A percentile compares a stretch with the other conserved stretches of the same genome.
These are phyloP conservation scores for Tanytarsus gracilentus DNA, from an alignment of 2,888 invertebrate genomes.

Conservation along the genomic window DNA sequence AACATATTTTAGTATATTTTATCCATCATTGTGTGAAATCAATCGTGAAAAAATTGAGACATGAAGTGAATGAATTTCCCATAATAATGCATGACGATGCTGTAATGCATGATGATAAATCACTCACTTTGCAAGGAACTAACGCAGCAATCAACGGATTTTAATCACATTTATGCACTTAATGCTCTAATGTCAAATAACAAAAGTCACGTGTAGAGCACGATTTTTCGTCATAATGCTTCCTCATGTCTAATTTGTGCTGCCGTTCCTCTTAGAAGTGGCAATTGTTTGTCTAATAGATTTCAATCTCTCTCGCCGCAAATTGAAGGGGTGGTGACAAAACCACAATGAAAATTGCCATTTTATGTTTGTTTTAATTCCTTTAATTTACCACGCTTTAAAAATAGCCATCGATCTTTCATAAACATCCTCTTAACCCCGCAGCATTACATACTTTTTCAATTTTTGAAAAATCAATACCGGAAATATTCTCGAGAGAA, in stretches of 20 bases:
- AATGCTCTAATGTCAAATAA: slow-evolving; percentile 9
- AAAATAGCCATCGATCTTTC: slow-evolving; percentile 10
- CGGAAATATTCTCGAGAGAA: not conserved
- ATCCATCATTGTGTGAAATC: too few species aligned
- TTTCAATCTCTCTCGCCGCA: too few species aligned
- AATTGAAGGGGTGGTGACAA: slow-evolving; percentile 2
- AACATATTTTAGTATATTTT: too few species aligned
- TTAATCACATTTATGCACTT: slow-evolving; percentile 3
- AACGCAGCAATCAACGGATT: not conserved
- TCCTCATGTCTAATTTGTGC: slow-evolving; percentile 27
- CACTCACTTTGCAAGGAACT: too few species aligned
- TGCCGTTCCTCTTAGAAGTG: slow-evolving; percentile 16
- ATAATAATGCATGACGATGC: too few species aligned
- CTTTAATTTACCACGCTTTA: not conserved
- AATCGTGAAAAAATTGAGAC: too few species aligned
- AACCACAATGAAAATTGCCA: slow-evolving; percentile 14
- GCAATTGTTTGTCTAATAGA: slow-evolving; percentile 21
- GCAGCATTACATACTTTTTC: not conserved
- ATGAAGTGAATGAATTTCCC: too few species aligned
- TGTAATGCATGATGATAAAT: too few species aligned
- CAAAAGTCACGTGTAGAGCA: slow-evolving; percentile 15
- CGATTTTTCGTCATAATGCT: not conserved
- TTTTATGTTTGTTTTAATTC: slow-evolving; percentile 15
- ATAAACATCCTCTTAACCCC: slow-evolving; percentile 10
- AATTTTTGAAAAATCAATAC: not conserved